Conservation (phyloP, 2,888 invertebrate species). For the Trichopoda pennipes region DNA sequence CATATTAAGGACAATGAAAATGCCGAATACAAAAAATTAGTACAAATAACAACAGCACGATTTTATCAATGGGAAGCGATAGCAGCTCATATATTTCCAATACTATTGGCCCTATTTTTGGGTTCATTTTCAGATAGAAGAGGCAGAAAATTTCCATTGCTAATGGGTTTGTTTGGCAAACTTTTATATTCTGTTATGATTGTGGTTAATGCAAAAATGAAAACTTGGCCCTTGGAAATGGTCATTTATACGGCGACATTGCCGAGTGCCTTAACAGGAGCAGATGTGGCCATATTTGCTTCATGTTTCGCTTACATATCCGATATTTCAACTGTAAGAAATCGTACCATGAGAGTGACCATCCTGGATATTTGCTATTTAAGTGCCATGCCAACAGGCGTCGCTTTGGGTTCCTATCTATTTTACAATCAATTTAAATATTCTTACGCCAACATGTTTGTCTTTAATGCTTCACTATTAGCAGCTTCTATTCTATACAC, state of each 20-base stretch:
- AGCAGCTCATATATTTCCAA: slow-evolving; percentile 87
- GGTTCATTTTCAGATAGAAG: slow-evolving; percentile 92
- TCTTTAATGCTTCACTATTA: slow-evolving; percentile 85
- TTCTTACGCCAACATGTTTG: slow-evolving; percentile 88
- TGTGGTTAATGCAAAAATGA: slow-evolving; percentile 85
- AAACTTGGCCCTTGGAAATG: slow-evolving; percentile 87
- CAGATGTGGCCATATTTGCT: slow-evolving; percentile 90
- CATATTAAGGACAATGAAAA: slow-evolving; percentile 83
- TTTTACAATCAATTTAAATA: slow-evolving; percentile 84
- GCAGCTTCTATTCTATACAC: slow-evolving; percentile 85
- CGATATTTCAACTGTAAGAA: slow-evolving; percentile 86
- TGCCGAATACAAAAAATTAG: slow-evolving; percentile 83
- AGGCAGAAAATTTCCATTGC: slow-evolving; percentile 87
- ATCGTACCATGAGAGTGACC: slow-evolving; percentile 89
- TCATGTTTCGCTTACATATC: slow-evolving; percentile 90
- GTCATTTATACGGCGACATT: slow-evolving; percentile 88
- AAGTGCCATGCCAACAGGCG: slow-evolving; percentile 91
- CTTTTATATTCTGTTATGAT: slow-evolving; percentile 88
- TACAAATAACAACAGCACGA: slow-evolving; percentile 87
- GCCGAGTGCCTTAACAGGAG: slow-evolving; percentile 89
- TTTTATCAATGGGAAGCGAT: slow-evolving; percentile 91
- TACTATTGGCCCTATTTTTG: slow-evolving; percentile 88
- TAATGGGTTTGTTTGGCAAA: slow-evolving; percentile 88
- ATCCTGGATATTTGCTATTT: slow-evolving; percentile 91
- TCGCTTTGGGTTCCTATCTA: slow-evolving; percentile 87